phyloP scores from a whole-genome alignment of 2,113 vertebrate species.

The Ophiodon elongatus region DNA sequence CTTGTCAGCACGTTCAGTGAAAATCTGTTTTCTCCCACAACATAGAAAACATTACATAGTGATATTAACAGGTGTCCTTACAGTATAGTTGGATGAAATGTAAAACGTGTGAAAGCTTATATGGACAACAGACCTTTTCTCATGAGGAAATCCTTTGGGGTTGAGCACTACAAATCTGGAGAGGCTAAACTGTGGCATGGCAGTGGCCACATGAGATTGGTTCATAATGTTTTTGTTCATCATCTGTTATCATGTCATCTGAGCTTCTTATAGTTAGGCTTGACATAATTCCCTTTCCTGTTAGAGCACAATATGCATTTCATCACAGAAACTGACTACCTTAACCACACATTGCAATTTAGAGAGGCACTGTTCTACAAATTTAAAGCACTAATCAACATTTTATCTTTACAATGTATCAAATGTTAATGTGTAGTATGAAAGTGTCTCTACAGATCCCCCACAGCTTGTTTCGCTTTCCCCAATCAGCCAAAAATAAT shows the following conservation, averaged over 20 bases:
- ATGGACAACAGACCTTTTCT: not conserved
- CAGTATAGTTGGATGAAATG: constrained; percentile 3
- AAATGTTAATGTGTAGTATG: not conserved
- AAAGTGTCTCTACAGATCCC: not conserved
- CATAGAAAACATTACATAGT: constrained; percentile 3
- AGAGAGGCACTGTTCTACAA: not conserved
- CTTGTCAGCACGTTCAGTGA: constrained; percentile 32
- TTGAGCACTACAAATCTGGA: not conserved
- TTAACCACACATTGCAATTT: not conserved
- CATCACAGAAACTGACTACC: not conserved
- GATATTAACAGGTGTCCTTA: constrained; percentile 1
- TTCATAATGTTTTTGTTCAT: not conserved
- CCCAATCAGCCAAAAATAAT: not conserved
- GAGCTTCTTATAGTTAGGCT: too few species aligned
- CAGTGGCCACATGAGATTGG: not conserved
- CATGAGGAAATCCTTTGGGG: not conserved
- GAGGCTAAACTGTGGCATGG: not conserved
- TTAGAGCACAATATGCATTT: not conserved
- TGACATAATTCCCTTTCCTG: not conserved
- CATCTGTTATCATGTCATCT: not conserved
- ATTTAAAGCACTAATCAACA: not conserved
- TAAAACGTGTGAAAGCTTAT: not conserved
- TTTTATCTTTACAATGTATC: not conserved
- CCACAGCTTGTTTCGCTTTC: not conserved
- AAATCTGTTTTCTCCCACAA: constrained; percentile 32